These are phyloP conservation scores for Toxotes chatareus DNA, from an alignment of 2,113 vertebrate genomes.

Conservation along the genomic window DNA sequence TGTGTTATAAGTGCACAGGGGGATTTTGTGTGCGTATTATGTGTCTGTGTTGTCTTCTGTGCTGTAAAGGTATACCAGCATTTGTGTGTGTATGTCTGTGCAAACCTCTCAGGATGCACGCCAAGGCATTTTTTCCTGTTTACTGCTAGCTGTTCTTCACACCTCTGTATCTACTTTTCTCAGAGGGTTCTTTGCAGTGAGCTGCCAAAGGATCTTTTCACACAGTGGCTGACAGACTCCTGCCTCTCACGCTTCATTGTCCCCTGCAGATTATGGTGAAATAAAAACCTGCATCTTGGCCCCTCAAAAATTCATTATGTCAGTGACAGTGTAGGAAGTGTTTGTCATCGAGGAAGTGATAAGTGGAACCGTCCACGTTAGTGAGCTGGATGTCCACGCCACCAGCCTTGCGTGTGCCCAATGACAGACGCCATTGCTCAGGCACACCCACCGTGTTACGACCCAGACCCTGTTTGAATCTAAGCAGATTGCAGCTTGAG, in stretches of 20 bases:
- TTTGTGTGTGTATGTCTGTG: slow-evolving; percentile 64
- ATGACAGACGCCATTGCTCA: slow-evolving; percentile 28
- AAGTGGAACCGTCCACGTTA: slow-evolving; percentile 43
- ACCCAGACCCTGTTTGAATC: slow-evolving; percentile 57
- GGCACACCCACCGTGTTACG: slow-evolving; percentile 43
- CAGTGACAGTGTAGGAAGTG: slow-evolving; percentile 40
- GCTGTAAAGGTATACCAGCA: slow-evolving; percentile 62
- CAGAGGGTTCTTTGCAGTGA: slow-evolving; percentile 64
- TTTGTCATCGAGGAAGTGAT: slow-evolving; percentile 53
- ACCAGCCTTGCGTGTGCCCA: slow-evolving; percentile 1
- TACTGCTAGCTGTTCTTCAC: slow-evolving; percentile 68
- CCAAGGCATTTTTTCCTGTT: slow-evolving; percentile 60
- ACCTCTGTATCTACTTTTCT: slow-evolving; percentile 71
- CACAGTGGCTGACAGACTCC: slow-evolving; percentile 67
- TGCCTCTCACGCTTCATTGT: slow-evolving; percentile 69
- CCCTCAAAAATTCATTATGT: slow-evolving; percentile 70
- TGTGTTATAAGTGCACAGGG: slow-evolving; percentile 65
- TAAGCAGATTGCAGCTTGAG: slow-evolving; percentile 33
- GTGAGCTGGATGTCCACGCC: slow-evolving; percentile 34
- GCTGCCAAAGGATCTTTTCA: slow-evolving; percentile 75
- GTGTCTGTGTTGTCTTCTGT: slow-evolving; percentile 57
- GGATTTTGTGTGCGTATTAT: slow-evolving; percentile 68
- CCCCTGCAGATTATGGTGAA: slow-evolving; percentile 67
- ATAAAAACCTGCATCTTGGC: slow-evolving; percentile 67
- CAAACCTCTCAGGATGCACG: slow-evolving; percentile 61